A percentile compares a stretch with the other conserved stretches of the same genome.
Evolutionary conservation across 2,888 invertebrate species (phyloP).

Genomic region (Orchesellides sinensis): DNA sequence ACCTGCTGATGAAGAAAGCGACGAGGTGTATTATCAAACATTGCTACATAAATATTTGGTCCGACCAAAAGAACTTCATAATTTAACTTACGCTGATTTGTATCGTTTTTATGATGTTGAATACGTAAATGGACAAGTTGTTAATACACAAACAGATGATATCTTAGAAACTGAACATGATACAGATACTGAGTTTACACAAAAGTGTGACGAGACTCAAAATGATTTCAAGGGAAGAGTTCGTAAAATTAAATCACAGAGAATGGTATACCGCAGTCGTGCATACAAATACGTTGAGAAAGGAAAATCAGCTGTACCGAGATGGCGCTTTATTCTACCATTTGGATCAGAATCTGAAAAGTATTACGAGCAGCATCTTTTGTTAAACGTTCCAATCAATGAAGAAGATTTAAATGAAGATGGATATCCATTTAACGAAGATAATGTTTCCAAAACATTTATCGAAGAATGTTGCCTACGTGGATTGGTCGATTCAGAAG

Average conservation of each 20-base stretch:
- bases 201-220: not conserved
- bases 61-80: slow-evolving; percentile 4
- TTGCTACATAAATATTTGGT: not conserved
- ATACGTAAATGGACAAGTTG: not conserved
- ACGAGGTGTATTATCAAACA: slow-evolving; percentile 8
- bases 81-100: slow-evolving; percentile 7
- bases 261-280: not conserved
- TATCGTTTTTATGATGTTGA: slow-evolving; percentile 11
- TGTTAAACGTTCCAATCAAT: slow-evolving; percentile 8
- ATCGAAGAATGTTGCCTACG: slow-evolving; percentile 18
- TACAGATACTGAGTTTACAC: not conserved
- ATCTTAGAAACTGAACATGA: too few species aligned
- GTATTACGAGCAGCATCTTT: slow-evolving; percentile 11
- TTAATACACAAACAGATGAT: not conserved
- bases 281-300: not conserved
- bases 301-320: slow-evolving; percentile 13
- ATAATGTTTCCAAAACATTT: slow-evolving; percentile 12
- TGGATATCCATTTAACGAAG: slow-evolving; percentile 12
- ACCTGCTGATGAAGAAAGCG: not conserved
- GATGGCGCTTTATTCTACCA: slow-evolving; percentile 4
- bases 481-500: slow-evolving; percentile 10
- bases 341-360: slow-evolving; percentile 6
- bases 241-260: not conserved
- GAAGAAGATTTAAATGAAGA: slow-evolving; percentile 5
- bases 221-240: not conserved